Conservation (phyloP, 1,140 invertebrate species). For the Tribolium castaneum region DNA sequence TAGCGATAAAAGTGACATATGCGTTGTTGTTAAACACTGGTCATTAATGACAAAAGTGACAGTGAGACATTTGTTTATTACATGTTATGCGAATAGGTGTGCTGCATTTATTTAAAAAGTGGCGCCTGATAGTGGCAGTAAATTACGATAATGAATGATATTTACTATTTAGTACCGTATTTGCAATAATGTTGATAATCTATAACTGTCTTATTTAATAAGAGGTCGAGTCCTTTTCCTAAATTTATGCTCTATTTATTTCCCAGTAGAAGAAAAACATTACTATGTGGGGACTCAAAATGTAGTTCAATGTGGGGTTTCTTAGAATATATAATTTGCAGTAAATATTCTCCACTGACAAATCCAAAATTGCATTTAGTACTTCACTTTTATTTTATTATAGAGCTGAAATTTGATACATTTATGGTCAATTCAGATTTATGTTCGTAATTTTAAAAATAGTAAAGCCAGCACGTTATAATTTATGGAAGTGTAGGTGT, state of each 20-base stretch:
- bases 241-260: neutral
- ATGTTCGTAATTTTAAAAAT: neutral
- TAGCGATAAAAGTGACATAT: conserved; percentile 1
- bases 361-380: neutral
- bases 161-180: neutral
- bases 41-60: neutral
- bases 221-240: neutral
- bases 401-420: neutral
- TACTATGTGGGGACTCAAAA: no score
- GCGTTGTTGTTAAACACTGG: neutral
- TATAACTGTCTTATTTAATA: neutral
- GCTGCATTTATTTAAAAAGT: neutral
- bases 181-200: neutral
- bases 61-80: neutral
- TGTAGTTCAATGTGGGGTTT: no score
- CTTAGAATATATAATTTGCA: neutral
- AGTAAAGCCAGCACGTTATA: neutral
- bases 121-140: neutral
- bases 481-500: neutral
- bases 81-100: conserved; percentile 9
- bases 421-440: neutral
- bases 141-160: neutral
- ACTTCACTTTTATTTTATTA: neutral
- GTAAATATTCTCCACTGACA: neutral
- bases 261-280: neutral